Conservation (phyloP, 2,113 vertebrate species). For the Abramis brama region DNA sequence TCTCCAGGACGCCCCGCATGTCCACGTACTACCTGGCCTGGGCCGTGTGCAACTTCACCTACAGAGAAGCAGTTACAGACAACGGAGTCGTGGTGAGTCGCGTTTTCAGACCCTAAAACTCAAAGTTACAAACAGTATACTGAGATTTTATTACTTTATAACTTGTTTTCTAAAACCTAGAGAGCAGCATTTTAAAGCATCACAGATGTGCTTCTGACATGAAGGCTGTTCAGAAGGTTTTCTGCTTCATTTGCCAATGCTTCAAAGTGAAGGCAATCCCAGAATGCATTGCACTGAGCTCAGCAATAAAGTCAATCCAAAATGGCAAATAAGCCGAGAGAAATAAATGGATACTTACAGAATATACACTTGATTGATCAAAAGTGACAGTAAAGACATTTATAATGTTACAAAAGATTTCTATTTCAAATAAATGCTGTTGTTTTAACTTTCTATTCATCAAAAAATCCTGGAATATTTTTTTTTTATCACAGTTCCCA, state of each 20-base stretch:
- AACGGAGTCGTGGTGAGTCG: conserved; percentile 89
- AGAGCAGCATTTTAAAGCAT: background rate
- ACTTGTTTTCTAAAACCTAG: background rate
- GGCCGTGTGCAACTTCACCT: conserved; percentile 98
- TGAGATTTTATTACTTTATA: background rate
- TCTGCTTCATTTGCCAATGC: background rate
- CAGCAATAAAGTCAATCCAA: background rate
- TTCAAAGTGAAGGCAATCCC: background rate
- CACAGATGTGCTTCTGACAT: background rate
- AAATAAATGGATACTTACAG: background rate
- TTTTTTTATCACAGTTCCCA: background rate
- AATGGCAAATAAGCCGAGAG: background rate
- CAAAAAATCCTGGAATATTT: background rate
- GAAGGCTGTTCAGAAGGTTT: background rate
- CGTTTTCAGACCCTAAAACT: background rate
- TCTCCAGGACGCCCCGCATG: conserved; percentile 94
- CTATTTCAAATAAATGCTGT: background rate
- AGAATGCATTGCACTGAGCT: background rate
- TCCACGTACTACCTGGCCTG: conserved; percentile 97
- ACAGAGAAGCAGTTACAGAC: conserved; percentile 84
- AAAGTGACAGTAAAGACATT: too few relatives aligned
- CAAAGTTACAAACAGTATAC: background rate
- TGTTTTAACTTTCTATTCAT: background rate
- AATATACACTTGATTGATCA: background rate
- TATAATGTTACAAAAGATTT: too few relatives aligned